phyloP scores from a whole-genome alignment of 2,113 vertebrate genomes.

The Grantiella picta region DNA sequence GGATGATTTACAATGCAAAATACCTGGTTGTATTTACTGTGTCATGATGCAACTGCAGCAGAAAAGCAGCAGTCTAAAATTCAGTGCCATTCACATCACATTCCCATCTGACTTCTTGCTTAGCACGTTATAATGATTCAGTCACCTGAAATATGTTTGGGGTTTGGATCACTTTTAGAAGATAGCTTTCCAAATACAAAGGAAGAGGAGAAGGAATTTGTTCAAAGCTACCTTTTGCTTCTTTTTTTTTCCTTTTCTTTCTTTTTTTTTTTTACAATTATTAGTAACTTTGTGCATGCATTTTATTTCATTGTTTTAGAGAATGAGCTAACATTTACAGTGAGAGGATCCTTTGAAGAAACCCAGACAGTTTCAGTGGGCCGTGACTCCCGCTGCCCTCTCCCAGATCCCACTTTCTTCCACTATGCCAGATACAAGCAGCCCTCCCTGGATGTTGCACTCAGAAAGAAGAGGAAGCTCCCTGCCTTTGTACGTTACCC shows the following conservation, averaged over 20 bases:
- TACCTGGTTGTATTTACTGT: not conserved
- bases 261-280: not conserved
- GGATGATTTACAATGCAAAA: not conserved
- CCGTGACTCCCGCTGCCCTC: not conserved
- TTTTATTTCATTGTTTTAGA: constrained; percentile 49
- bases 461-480: constrained; percentile 43
- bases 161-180: not conserved
- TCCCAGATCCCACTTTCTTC: constrained; percentile 58
- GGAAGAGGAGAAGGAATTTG: not conserved
- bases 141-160: not conserved
- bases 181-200: not conserved
- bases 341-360: constrained; percentile 78
- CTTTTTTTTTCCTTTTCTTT: too few relatives aligned
- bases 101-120: not conserved
- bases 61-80: not conserved
- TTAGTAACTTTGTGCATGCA: not conserved
- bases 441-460: constrained; percentile 42
- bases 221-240: not conserved
- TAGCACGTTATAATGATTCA: not conserved
- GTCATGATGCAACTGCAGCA: not conserved
- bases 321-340: constrained; percentile 65
- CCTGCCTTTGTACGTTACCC: constrained; percentile 45
- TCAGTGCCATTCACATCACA: not conserved
- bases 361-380: constrained; percentile 22
- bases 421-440: constrained; percentile 76